Conservation (phyloP, 2,113 vertebrate genomes). For the Hippocampus abdominalis region DNA sequence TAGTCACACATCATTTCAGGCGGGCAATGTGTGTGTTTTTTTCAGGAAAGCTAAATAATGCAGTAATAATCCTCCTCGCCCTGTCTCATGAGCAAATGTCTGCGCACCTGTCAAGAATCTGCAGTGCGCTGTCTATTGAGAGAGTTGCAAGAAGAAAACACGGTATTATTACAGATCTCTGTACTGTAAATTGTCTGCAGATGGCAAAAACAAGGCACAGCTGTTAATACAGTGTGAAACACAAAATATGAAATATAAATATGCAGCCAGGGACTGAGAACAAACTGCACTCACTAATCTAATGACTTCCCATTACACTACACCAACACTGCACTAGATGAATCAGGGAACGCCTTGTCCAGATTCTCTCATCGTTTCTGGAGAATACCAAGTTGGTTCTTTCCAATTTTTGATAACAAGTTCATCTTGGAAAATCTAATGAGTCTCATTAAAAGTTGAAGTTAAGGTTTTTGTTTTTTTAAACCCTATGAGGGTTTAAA, state of each 20-base stretch:
- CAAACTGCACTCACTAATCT: conserved; percentile 64
- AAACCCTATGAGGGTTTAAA: too few relatives aligned
- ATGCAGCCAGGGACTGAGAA: conserved; percentile 65
- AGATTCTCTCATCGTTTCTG: conserved; percentile 36
- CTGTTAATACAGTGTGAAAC: conserved; percentile 77
- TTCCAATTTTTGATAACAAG: too few relatives aligned
- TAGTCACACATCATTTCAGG: conserved; percentile 57
- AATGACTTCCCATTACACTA: conserved; percentile 67
- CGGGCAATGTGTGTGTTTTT: conserved; percentile 71
- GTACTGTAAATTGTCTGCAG: conserved; percentile 73
- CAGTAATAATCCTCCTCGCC: conserved; percentile 71
- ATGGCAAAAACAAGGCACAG: conserved; percentile 76
- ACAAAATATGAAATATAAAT: conserved; percentile 77
- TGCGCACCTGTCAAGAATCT: conserved; percentile 75
- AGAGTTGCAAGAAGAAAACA: conserved; percentile 69
- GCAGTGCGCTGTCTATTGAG: conserved; percentile 68
- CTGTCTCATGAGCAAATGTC: conserved; percentile 71
- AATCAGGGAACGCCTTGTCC: conserved; percentile 37
- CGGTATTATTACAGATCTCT: conserved; percentile 74
- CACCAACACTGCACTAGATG: conserved; percentile 48
- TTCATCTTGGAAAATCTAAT: too few relatives aligned
- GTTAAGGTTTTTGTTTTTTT: too few relatives aligned
- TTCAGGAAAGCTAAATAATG: conserved; percentile 75
- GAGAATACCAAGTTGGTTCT: conserved; percentile 32
- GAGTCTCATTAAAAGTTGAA: too few relatives aligned